A percentile compares a stretch with the other conserved stretches of the same genome.
Conservation (phyloP, 2,797 vertebrate genomes). For the Sphenopsis melanotis region DNA sequence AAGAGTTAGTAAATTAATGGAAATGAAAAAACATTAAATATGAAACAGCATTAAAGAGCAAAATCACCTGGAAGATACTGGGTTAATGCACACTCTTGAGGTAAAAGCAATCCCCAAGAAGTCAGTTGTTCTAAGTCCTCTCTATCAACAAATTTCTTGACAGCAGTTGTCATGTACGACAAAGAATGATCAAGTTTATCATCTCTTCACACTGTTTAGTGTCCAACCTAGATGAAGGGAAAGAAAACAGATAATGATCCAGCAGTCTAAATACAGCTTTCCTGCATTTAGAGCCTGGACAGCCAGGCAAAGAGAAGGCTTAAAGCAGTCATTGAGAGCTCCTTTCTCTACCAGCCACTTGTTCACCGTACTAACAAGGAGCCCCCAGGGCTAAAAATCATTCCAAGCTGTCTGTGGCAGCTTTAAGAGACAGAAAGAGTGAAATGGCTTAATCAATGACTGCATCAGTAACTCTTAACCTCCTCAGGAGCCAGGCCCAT, state of each 20-base stretch:
- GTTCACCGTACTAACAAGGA: accelerated
- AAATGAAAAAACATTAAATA: not conserved
- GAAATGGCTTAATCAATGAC: not conserved
- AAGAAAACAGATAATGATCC: not conserved
- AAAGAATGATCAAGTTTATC: not conserved
- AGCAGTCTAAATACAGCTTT: not conserved
- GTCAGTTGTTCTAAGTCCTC: not conserved
- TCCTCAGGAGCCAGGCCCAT: not conserved
- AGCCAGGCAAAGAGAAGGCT: not conserved
- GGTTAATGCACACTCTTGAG: not conserved
- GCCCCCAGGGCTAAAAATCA: accelerated
- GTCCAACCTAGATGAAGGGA: not conserved
- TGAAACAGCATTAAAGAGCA: not conserved
- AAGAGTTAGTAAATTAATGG: not conserved
- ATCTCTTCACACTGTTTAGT: not conserved
- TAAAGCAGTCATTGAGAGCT: not conserved
- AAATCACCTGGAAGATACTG: not conserved
- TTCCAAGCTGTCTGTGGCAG: not conserved
- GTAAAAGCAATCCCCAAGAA: not conserved
- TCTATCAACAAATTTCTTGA: not conserved
- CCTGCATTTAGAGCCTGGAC: not conserved
- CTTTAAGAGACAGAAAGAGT: not conserved
- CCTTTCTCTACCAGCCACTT: not conserved
- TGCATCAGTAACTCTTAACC: not conserved
- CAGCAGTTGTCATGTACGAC: not conserved